Conservation (phyloP, 2,797 vertebrate species). For the Sebastes matsubarae region DNA sequence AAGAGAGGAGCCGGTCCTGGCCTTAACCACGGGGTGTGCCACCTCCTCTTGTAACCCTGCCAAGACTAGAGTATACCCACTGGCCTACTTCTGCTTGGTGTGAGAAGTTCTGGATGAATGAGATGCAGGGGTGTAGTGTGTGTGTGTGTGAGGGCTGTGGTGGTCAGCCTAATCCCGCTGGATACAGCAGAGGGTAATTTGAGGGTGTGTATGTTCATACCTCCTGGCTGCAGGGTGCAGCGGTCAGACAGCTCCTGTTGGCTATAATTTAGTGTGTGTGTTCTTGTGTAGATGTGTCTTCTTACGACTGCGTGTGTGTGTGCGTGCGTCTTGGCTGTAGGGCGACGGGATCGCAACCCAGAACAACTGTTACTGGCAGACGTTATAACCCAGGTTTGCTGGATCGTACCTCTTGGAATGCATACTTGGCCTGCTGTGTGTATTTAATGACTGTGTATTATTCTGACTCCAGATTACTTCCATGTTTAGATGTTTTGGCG, state of each 20-base stretch:
- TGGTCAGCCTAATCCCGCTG: constrained; percentile 69
- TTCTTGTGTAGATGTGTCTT: constrained; percentile 20
- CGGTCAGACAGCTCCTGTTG: constrained; percentile 72
- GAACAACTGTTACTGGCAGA: constrained; percentile 55
- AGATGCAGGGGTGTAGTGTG: constrained; percentile 38
- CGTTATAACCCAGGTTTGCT: constrained; percentile 28
- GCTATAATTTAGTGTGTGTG: constrained; percentile 72
- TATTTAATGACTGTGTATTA: constrained; percentile 51
- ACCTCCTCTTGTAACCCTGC: constrained; percentile 60
- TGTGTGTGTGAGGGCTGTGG: constrained; percentile 48
- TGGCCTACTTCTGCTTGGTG: constrained; percentile 71
- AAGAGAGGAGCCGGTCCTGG: constrained; percentile 37
- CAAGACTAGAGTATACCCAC: constrained; percentile 63
- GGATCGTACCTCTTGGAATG: constrained; percentile 49
- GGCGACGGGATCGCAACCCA: constrained; percentile 26
- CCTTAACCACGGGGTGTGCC: constrained; percentile 75
- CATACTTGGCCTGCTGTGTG: background rate
- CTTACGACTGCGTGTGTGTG: constrained; percentile 4
- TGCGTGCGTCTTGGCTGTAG: constrained; percentile 5
- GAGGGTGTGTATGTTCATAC: constrained; percentile 79
- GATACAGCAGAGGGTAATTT: constrained; percentile 75
- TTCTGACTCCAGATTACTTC: constrained; percentile 53
- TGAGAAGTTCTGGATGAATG: constrained; percentile 72
- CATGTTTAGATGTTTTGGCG: constrained; percentile 46
- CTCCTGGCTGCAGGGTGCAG: constrained; percentile 72